Evolutionary conservation across 2,888 invertebrate genomes (phyloP).

Genomic region (Gryllus longicercus): DNA sequence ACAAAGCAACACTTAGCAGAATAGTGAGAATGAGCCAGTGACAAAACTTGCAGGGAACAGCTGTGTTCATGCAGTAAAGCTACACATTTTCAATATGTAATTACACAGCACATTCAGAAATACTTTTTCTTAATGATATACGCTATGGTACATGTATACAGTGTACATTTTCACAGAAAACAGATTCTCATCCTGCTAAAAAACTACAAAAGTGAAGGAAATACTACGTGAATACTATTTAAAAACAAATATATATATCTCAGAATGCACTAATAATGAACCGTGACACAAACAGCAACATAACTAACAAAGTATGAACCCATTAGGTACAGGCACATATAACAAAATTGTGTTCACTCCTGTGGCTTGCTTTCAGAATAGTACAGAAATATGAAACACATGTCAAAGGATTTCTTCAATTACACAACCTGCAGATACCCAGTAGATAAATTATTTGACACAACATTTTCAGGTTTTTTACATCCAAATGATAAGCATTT

Average conservation of each 20-base stretch:
- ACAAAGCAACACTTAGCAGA: not conserved
- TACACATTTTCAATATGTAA: not conserved
- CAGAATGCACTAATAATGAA: too few relatives aligned
- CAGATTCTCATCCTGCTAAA: not conserved
- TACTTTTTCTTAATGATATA: not conserved
- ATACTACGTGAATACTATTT: not conserved
- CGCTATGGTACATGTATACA: not conserved
- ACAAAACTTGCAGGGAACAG: too few relatives aligned
- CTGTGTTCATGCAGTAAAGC: not conserved
- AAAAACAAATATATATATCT: not conserved
- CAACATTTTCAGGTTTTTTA: not conserved
- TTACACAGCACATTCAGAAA: not conserved
- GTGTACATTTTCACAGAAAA: not conserved
- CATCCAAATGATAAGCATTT: not conserved
- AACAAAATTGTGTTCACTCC: not conserved
- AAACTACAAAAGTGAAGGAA: not conserved
- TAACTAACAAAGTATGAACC: too few relatives aligned
- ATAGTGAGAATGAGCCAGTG: not conserved
- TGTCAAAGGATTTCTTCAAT: not conserved
- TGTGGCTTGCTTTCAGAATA: not conserved
- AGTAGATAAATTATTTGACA: not conserved
- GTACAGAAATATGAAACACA: not conserved
- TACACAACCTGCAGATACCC: not conserved
- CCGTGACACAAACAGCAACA: too few relatives aligned
- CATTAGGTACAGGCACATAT: not conserved